phyloP scores from a whole-genome alignment of 1,140 invertebrate genomes.

The Danaus plexippus region DNA sequence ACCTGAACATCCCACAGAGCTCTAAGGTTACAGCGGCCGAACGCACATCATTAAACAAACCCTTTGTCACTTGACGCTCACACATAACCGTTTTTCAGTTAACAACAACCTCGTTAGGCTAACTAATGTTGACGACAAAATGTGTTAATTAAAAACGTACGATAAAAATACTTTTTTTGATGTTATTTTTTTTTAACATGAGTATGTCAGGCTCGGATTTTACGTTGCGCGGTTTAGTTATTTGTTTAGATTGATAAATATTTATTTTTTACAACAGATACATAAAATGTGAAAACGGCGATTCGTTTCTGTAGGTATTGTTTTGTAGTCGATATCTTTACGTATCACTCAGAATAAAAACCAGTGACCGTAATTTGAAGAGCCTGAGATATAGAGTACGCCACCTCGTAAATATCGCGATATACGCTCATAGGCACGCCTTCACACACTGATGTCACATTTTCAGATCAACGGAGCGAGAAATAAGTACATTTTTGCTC shows the following conservation, averaged over 20 bases:
- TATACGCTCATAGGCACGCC: slow-evolving; percentile 36
- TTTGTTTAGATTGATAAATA: too few species aligned
- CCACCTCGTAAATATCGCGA: slow-evolving; percentile 59
- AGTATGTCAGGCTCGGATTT: too few species aligned
- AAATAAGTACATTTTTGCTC: slow-evolving; percentile 71
- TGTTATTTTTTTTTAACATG: too few species aligned
- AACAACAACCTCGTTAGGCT: slow-evolving; percentile 19
- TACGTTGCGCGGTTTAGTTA: too few species aligned
- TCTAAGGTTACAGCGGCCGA: slow-evolving; percentile 23
- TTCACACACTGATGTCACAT: slow-evolving; percentile 65
- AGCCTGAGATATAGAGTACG: slow-evolving; percentile 55
- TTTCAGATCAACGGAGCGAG: slow-evolving; percentile 66
- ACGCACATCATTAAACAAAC: slow-evolving; percentile 27
- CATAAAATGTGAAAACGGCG: too few species aligned
- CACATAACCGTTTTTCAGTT: slow-evolving; percentile 26
- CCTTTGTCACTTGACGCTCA: slow-evolving; percentile 29
- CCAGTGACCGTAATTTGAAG: slow-evolving; percentile 59
- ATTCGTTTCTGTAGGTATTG: too few species aligned
- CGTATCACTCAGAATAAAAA: slow-evolving; percentile 42
- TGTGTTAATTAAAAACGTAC: slow-evolving; percentile 15
- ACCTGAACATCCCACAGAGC: slow-evolving; percentile 17
- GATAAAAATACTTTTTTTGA: too few species aligned
- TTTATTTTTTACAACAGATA: too few species aligned
- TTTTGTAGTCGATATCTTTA: too few species aligned
- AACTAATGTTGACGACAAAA: slow-evolving; percentile 15